Evolutionary conservation across 2,797 vertebrate genomes (phyloP).

Genomic region (Crax fasciolata): DNA sequence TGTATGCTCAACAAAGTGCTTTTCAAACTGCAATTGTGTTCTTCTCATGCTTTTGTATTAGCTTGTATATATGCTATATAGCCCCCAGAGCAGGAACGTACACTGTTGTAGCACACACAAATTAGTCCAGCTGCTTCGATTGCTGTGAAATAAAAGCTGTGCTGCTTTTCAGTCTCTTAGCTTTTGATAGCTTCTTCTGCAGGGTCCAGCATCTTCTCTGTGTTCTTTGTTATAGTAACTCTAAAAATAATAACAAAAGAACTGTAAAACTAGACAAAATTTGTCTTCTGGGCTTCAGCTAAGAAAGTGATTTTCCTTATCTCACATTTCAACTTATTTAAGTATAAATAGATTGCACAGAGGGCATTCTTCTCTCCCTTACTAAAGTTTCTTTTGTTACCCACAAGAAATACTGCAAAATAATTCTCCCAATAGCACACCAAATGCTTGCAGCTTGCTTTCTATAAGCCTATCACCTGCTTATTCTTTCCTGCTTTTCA

Average conservation of each 20-base stretch:
- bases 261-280: not conserved
- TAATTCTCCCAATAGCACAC: not conserved
- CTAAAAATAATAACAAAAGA: not conserved
- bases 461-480: not conserved
- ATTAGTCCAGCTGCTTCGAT: not conserved
- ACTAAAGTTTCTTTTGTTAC: not conserved
- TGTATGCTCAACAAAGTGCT: not conserved
- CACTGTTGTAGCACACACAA: not conserved
- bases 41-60: not conserved
- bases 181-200: not conserved
- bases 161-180: not conserved
- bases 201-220: not conserved
- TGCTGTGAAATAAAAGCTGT: not conserved
- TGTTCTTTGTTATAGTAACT: not conserved
- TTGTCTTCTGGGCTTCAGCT: not conserved
- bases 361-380: not conserved
- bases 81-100: not conserved
- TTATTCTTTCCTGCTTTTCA: not conserved
- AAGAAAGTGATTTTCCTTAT: not conserved
- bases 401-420: not conserved
- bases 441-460: not conserved
- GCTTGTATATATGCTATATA: accelerated
- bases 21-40: not conserved
- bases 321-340: not conserved
- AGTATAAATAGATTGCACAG: not conserved